Evolutionary conservation across 2,888 invertebrate genomes (phyloP).

Genomic region (Troides helena): DNA sequence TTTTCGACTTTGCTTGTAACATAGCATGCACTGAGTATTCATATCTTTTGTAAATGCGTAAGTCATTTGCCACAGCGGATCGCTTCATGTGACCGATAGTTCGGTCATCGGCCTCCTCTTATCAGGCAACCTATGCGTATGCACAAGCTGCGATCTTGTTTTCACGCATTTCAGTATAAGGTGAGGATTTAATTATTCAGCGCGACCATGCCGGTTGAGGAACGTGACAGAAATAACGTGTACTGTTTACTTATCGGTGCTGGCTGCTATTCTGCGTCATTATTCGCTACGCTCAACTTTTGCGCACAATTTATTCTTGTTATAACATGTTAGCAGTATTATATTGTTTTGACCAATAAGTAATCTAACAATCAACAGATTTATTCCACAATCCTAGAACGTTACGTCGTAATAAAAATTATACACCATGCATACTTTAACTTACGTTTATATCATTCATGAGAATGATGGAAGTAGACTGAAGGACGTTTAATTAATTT

Average conservation of each 20-base stretch:
- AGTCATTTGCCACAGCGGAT: slow-evolving; percentile 35
- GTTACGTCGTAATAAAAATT: background rate
- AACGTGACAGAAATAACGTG: slow-evolving; percentile 24
- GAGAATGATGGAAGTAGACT: no score
- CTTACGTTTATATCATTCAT: no score
- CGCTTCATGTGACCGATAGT: slow-evolving; percentile 62
- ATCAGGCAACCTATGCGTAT: slow-evolving; percentile 48
- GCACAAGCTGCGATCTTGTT: slow-evolving; percentile 40
- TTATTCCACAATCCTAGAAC: background rate
- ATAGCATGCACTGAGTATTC: slow-evolving; percentile 23
- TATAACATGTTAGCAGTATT: background rate
- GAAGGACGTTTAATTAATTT: no score
- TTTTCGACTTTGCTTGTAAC: slow-evolving; percentile 3
- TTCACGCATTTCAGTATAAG: slow-evolving; percentile 34
- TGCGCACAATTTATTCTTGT: slow-evolving; percentile 21
- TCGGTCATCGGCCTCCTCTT: slow-evolving; percentile 56
- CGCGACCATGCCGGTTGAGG: slow-evolving; percentile 5
- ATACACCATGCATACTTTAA: background rate
- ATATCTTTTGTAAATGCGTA: slow-evolving; percentile 30
- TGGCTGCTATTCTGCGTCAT: slow-evolving; percentile 2
- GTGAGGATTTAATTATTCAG: slow-evolving; percentile 29
- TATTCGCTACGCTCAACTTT: slow-evolving; percentile 16
- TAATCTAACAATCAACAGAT: background rate
- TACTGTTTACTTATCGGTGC: slow-evolving; percentile 15
- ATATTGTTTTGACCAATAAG: background rate